Evolutionary conservation across 2,888 invertebrate species (phyloP).

Genomic region (Podotricha telesiphe): DNA sequence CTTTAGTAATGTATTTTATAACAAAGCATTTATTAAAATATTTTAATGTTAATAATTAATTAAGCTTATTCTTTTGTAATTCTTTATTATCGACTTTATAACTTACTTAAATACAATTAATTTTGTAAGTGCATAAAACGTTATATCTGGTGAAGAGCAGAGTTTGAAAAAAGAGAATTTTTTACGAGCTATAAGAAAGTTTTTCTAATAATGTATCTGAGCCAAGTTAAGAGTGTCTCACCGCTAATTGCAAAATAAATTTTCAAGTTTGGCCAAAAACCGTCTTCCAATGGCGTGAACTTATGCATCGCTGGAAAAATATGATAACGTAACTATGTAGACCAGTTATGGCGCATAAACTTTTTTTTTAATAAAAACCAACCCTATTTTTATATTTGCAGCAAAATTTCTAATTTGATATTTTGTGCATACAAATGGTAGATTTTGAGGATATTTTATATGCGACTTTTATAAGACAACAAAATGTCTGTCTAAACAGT

Average conservation of each 20-base stretch:
- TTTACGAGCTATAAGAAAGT: slow-evolving; percentile 78
- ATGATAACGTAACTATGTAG: slow-evolving; percentile 51
- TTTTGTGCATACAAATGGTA: too few relatives aligned
- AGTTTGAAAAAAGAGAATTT: slow-evolving; percentile 72
- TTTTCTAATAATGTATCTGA: slow-evolving; percentile 79
- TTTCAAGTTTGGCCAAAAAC: slow-evolving; percentile 78
- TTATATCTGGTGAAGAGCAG: slow-evolving; percentile 50
- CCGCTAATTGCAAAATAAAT: slow-evolving; percentile 83
- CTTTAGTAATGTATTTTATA: too few relatives aligned
- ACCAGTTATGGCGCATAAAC: slow-evolving; percentile 35
- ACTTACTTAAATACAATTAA: too few relatives aligned
- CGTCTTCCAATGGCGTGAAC: slow-evolving; percentile 61
- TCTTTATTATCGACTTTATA: too few relatives aligned
- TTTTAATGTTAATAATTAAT: too few relatives aligned
- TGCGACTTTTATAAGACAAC: too few relatives aligned
- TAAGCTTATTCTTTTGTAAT: too few relatives aligned
- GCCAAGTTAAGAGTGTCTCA: slow-evolving; percentile 66
- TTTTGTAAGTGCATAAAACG: not conserved
- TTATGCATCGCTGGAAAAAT: slow-evolving; percentile 69
- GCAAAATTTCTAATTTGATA: too few relatives aligned
- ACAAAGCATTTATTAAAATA: too few relatives aligned
- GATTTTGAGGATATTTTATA: too few relatives aligned
- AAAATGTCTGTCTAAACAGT: too few relatives aligned
- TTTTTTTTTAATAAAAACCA: not conserved
- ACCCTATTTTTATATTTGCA: not conserved